A percentile compares a stretch with the other conserved stretches of the same genome.
These are phyloP conservation scores for Bufo bufo DNA, from an alignment of 2,113 vertebrate species.

Conservation along the genomic window DNA sequence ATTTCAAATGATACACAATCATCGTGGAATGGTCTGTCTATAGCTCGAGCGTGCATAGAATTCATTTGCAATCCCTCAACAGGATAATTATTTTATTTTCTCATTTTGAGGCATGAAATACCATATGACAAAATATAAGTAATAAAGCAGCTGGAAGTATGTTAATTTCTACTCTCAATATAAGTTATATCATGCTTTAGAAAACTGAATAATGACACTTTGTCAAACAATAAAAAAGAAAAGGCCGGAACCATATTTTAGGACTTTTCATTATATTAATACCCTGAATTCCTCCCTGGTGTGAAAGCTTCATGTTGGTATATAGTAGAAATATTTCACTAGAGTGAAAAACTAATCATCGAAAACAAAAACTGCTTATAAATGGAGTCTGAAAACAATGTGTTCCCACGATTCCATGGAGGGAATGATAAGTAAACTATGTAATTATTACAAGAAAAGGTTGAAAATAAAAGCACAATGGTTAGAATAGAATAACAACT, in stretches of 20 bases:
- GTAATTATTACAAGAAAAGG: conserved; percentile 4
- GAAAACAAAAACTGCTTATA: conserved; percentile 9
- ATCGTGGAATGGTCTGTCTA: background rate
- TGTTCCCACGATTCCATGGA: background rate
- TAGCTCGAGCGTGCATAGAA: background rate
- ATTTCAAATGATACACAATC: conserved; percentile 31
- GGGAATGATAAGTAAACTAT: conserved; percentile 14
- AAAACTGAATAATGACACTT: conserved; percentile 31
- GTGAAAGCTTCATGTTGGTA: background rate
- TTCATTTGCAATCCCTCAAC: background rate
- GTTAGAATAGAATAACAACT: background rate
- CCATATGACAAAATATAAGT: conserved; percentile 29
- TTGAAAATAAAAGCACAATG: background rate
- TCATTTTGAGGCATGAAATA: conserved; percentile 22
- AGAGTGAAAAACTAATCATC: conserved; percentile 29
- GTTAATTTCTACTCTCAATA: conserved; percentile 45
- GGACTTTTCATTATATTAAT: conserved; percentile 41
- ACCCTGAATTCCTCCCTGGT: conserved; percentile 1
- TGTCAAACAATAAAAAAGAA: conserved; percentile 36
- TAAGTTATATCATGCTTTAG: conserved; percentile 22
- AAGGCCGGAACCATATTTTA: conserved; percentile 4
- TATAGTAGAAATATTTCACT: conserved; percentile 9
- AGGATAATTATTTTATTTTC: conserved; percentile 50
- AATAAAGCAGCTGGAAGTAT: conserved; percentile 23
- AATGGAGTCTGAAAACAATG: conserved; percentile 27